Evolutionary conservation across 2,797 vertebrate genomes (phyloP).

Genomic region (Micropoecilia bifurca): DNA sequence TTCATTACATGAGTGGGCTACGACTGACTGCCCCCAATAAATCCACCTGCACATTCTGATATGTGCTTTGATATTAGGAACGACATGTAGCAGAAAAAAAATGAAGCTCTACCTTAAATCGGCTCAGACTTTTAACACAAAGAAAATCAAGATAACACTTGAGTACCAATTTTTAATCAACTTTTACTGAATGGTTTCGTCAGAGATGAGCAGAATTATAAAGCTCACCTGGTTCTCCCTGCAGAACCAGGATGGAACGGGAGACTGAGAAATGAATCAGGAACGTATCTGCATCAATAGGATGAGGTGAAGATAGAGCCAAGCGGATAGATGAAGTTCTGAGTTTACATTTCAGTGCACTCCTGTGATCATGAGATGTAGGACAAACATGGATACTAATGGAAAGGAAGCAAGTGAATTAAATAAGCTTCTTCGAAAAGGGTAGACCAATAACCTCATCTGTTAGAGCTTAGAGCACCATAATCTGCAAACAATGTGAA

Average conservation of each 20-base stretch:
- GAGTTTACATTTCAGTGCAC: neutral
- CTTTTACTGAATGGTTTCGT: conserved; percentile 4
- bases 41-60: conserved; percentile 75
- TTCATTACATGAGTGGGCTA: conserved; percentile 77
- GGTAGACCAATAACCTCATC: neutral
- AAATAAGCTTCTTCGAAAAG: neutral
- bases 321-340: neutral
- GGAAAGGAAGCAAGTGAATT: neutral
- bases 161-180: conserved; percentile 7
- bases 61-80: conserved; percentile 59
- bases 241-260: neutral
- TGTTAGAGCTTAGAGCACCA: neutral
- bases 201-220: neutral
- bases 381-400: neutral
- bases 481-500: neutral
- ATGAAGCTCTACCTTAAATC: conserved; percentile 56
- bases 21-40: conserved; percentile 72
- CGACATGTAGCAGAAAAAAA: conserved; percentile 56
- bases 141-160: conserved; percentile 19
- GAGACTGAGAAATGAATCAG: neutral
- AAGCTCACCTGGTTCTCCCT: neutral
- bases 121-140: conserved; percentile 27
- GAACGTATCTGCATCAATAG: neutral
- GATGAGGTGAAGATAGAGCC: neutral
- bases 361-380: neutral